phyloP scores from a whole-genome alignment of 1,140 invertebrate species.

The Aplysia californica region DNA sequence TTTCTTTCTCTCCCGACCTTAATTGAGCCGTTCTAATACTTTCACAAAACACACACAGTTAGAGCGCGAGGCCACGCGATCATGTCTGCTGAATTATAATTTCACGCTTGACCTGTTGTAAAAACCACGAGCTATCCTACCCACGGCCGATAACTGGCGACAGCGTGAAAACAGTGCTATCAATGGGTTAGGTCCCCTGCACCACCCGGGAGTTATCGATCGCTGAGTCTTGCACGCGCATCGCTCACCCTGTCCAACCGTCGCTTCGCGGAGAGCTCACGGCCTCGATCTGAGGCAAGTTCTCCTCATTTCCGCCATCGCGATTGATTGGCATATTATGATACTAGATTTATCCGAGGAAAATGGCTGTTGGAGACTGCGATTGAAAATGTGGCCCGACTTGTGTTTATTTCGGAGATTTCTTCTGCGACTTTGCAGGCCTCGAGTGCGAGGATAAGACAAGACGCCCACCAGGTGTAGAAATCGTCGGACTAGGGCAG shows the following conservation, averaged over 20 bases:
- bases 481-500: slow-evolving; percentile 22
- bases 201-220: slow-evolving; percentile 12
- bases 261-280: slow-evolving; percentile 39
- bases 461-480: slow-evolving; percentile 30
- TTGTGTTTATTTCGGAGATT: slow-evolving; percentile 34
- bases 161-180: background rate
- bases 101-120: background rate
- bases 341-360: slow-evolving; percentile 39
- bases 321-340: slow-evolving; percentile 48
- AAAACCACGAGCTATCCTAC: background rate
- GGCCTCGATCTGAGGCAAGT: slow-evolving; percentile 40
- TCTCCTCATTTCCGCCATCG: slow-evolving; percentile 45
- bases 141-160: background rate
- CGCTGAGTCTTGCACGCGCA: slow-evolving; percentile 15
- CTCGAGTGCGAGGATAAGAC: slow-evolving; percentile 25
- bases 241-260: slow-evolving; percentile 11
- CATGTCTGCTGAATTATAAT: background rate
- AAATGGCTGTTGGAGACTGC: slow-evolving; percentile 34
- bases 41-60: no score
- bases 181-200: background rate
- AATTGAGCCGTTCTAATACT: no score
- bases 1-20: no score
- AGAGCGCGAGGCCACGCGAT: background rate
- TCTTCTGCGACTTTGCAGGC: slow-evolving; percentile 14
- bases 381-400: slow-evolving; percentile 26